phyloP scores from a whole-genome alignment of 1,140 invertebrate species.

The Liolophura sinensis region DNA sequence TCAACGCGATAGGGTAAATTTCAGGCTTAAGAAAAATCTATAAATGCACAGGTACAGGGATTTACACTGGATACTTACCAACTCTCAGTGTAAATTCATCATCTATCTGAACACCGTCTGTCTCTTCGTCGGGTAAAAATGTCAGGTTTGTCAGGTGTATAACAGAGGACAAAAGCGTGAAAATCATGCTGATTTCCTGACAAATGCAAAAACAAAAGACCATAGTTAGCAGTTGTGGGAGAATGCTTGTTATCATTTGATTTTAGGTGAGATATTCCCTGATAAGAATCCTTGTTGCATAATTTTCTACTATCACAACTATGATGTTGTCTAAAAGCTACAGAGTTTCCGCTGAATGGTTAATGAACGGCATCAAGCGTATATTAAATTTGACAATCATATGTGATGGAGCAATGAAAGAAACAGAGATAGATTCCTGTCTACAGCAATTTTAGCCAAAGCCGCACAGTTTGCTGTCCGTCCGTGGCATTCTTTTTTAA shows the following conservation, averaged over 20 bases:
- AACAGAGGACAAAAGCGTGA: conserved; percentile 1
- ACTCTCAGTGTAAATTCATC: conserved; percentile 1
- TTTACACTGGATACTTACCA: neutral
- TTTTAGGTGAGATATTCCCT: no score
- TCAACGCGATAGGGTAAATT: no score
- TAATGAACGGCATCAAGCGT: neutral
- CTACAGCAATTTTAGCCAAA: no score
- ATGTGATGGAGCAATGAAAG: no score
- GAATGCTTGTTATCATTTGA: no score
- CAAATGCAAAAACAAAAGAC: neutral
- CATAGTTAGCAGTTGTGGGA: neutral
- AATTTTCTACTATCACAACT: no score
- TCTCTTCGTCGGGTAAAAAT: neutral
- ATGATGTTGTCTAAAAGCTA: neutral
- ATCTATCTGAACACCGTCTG: conserved; percentile 4
- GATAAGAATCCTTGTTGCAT: no score
- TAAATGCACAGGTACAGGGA: no score
- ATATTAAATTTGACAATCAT: neutral
- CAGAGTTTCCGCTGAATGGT: neutral
- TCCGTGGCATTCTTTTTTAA: no score
- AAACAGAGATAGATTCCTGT: no score
- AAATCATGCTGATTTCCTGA: neutral
- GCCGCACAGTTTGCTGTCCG: no score
- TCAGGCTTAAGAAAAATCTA: no score
- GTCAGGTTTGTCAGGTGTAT: neutral